Evolutionary conservation across 2,888 invertebrate species (phyloP), one percentile per base, ranked within the genome.

Genomic region (Melolontha melolontha): DNA sequence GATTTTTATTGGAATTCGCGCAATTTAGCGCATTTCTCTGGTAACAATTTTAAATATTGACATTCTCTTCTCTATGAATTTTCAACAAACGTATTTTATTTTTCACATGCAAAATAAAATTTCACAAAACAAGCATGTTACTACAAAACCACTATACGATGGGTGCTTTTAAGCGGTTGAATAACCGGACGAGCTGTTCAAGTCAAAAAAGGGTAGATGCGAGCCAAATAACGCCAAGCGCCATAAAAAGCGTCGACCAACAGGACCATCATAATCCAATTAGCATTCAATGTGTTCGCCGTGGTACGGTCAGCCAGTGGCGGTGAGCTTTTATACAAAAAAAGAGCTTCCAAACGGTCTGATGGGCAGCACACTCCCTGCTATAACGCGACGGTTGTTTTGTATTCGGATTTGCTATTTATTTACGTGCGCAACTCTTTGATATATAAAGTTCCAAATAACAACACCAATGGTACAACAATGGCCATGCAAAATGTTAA

Each of bases 181-280:
- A 75, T 71, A 72, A 74, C 74, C 69, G 75, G 75, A 74, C 77
- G 73, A 75, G 74, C 72, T 75, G 76, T 77, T 76, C 74, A 74
- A 71, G 74, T 73, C 72, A 76, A 74, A 78, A 76, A 74, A 74
- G 72, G 74, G 72, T 75, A 34, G 34, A 34, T 34, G 1, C 34
- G 34, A 34, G 78, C 78, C 79, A 77, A 79, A 79, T 79, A 79
- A 79, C 79, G 78, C 77, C 74, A 75, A 34, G 34, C 34, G 34
- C 76, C 73, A 75, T 79, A 79, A 80, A 79, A 80, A 80, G 78
- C 62, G 44, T 29, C 62, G 70, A 71, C 69, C 70, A 64, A 64
- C 70, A 70, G 70, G 79, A 77, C 80, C 77, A 79, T 80, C 79
- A 80, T 80, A 81, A 81, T 81, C 80, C 80, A 81, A 81, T 81